Conservation (phyloP, 2,113 vertebrate genomes). For the Dryoscopus gambensis region DNA sequence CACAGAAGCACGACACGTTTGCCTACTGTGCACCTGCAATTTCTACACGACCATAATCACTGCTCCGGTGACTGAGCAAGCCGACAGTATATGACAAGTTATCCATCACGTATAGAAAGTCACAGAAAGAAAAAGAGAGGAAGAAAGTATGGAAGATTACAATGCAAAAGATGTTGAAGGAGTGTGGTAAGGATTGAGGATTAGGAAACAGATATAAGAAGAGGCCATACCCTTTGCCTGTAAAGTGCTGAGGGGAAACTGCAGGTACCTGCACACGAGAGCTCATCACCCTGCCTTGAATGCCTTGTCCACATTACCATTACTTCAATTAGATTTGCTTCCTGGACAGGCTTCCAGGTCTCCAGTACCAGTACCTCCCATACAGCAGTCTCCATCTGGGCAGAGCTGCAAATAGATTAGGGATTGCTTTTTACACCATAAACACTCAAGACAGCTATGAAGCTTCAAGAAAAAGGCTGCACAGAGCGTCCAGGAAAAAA, state of each 20-base stretch:
- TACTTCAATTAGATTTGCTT: background rate
- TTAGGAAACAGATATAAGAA: background rate
- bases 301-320: background rate
- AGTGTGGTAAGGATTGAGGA: rapidly evolving
- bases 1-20: rapidly evolving
- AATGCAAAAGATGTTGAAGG: background rate
- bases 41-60: rapidly evolving
- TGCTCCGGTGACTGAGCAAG: background rate
- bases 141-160: background rate
- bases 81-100: background rate
- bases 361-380: background rate
- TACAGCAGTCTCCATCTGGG: background rate
- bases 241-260: background rate
- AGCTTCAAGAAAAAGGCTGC: background rate
- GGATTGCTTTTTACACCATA: background rate
- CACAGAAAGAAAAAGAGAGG: background rate
- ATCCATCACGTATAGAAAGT: rapidly evolving
- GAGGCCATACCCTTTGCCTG: background rate
- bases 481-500: background rate
- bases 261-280: background rate
- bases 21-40: background rate
- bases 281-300: background rate
- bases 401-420: background rate
- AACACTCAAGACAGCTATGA: background rate
- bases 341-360: background rate